Percentiles rank a stretch among this genome's conserved stretches.
phyloP scores from a whole-genome alignment of 2,113 vertebrate genomes.

The Anser cygnoides region DNA sequence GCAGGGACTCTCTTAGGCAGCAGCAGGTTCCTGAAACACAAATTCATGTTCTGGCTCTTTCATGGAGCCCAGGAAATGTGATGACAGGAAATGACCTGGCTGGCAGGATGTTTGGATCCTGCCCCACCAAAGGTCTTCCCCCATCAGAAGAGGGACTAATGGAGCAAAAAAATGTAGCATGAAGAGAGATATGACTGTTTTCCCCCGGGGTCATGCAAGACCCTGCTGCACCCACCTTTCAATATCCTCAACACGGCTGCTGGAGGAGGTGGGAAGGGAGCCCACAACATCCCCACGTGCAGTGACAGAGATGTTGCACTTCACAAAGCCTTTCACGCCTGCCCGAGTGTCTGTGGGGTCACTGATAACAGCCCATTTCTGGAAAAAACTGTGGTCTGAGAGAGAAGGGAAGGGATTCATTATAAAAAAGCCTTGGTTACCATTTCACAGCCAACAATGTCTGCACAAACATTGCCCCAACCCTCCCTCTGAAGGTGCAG shows the following conservation, averaged over 20 bases:
- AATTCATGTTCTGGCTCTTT: neutral
- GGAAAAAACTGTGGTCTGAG: slow-evolving; percentile 91
- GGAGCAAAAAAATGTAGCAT: neutral
- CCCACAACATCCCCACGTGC: slow-evolving; percentile 81
- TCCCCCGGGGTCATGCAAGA: neutral
- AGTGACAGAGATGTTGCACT: slow-evolving; percentile 85
- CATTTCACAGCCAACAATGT: accelerated
- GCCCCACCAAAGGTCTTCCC: neutral
- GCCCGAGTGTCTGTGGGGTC: slow-evolving; percentile 88
- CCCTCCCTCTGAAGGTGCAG: neutral
- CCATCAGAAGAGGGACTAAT: neutral
- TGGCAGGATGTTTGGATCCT: neutral
- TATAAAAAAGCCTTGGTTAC: neutral
- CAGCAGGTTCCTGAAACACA: slow-evolving; percentile 84
- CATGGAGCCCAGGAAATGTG: neutral
- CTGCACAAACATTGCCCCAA: neutral
- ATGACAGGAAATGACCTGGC: neutral
- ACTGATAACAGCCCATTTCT: slow-evolving; percentile 93
- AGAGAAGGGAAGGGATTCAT: neutral
- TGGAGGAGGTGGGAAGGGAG: slow-evolving; percentile 65
- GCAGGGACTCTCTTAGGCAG: slow-evolving; percentile 86
- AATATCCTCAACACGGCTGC: slow-evolving; percentile 82
- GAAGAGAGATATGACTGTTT: neutral
- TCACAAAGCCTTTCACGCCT: slow-evolving; percentile 91
- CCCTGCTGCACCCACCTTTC: slow-evolving; percentile 82